Evolutionary conservation across 1,140 invertebrate species (phyloP).

Genomic region (Parasteatoda tepidariorum): DNA sequence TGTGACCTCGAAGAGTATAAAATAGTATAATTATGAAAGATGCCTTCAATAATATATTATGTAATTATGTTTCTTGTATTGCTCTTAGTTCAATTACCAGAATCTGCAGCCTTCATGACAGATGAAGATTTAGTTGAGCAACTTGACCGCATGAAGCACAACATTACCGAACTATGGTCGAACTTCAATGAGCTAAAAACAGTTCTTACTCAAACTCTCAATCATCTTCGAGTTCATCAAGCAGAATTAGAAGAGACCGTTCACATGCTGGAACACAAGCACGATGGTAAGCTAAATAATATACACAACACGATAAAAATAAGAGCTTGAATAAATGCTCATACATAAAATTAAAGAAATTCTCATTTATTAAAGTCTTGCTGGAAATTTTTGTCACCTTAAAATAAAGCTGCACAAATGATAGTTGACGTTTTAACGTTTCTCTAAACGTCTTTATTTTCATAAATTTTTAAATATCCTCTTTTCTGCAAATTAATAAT

Average conservation of each 20-base stretch:
- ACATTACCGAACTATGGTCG: slow-evolving; percentile 16
- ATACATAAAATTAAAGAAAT: background rate
- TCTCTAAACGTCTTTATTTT: no score
- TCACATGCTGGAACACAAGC: slow-evolving; percentile 2
- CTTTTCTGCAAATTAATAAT: no score
- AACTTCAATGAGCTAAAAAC: background rate
- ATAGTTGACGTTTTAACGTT: no score
- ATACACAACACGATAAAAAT: background rate
- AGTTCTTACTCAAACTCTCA: background rate
- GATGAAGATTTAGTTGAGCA: slow-evolving; percentile 1
- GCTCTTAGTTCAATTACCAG: slow-evolving; percentile 40
- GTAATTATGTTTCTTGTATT: no score
- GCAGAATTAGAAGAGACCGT: slow-evolving; percentile 12
- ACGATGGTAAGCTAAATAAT: background rate
- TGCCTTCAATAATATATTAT: no score
- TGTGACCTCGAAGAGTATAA: no score
- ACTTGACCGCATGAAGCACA: slow-evolving; percentile 9
- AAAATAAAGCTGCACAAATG: no score
- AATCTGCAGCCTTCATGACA: background rate
- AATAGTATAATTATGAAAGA: no score
- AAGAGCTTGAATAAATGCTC: background rate
- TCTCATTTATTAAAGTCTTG: no score
- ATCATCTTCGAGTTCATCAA: slow-evolving; percentile 30
- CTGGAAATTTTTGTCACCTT: no score
- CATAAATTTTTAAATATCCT: no score